Evolutionary conservation across 2,113 vertebrate genomes (phyloP).

Genomic region (Ophiodon elongatus): DNA sequence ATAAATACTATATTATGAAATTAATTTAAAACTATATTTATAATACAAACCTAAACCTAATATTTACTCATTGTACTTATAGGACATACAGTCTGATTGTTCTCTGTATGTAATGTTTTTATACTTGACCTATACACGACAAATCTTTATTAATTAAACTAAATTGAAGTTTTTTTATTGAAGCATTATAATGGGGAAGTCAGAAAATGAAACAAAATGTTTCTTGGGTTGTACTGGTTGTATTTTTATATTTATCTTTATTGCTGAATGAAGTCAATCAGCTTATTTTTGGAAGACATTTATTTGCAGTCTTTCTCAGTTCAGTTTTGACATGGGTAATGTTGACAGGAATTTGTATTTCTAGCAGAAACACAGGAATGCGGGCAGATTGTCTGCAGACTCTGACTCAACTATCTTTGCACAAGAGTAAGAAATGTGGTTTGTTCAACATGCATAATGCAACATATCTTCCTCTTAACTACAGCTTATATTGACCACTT

Average conservation of each 20-base stretch:
- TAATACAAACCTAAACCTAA: background rate
- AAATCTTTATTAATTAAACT: background rate
- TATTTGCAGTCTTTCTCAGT: background rate
- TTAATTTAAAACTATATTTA: background rate
- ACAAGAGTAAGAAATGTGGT: constrained; percentile 49
- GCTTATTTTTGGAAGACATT: background rate
- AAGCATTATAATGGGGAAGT: background rate
- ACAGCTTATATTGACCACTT: constrained; percentile 29
- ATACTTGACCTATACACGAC: background rate
- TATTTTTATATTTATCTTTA: background rate
- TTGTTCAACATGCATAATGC: constrained; percentile 5
- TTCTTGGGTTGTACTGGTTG: background rate
- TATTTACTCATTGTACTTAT: too few relatives aligned
- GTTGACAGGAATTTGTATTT: constrained; percentile 28
- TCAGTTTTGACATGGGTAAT: background rate
- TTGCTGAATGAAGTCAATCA: background rate
- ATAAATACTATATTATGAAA: background rate
- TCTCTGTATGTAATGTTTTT: background rate
- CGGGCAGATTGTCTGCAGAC: constrained; percentile 23
- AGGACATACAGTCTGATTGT: background rate
- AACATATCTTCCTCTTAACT: constrained; percentile 27
- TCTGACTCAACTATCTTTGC: constrained; percentile 50
- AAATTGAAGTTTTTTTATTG: background rate
- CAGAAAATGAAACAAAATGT: background rate
- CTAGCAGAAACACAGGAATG: constrained; percentile 20